A percentile compares a stretch with the other conserved stretches of the same genome.
Conservation (phyloP, 2,113 vertebrate genomes). For the Oreotragus oreotragus region DNA sequence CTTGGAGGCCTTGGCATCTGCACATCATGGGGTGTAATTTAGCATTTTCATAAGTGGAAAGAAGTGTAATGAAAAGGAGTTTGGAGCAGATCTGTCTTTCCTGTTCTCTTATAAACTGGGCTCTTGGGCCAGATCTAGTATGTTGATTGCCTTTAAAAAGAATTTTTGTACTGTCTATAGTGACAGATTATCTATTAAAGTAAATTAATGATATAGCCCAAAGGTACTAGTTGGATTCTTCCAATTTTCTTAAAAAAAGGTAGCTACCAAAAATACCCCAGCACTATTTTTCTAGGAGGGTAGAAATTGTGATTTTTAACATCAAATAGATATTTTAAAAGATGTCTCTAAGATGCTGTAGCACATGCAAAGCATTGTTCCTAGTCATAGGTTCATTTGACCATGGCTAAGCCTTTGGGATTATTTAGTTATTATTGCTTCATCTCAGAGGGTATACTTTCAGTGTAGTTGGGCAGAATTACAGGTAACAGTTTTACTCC, state of each 20-base stretch:
- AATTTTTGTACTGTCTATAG: not conserved
- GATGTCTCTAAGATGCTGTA: not conserved
- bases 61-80: not conserved
- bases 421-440: not conserved
- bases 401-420: not conserved
- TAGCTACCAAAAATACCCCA: not conserved
- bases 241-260: conserved; percentile 10
- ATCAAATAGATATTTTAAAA: not conserved
- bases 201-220: conserved; percentile 5
- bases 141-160: not conserved
- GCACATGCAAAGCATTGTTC: not conserved
- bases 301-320: not conserved
- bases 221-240: not conserved
- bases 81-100: not conserved
- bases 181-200: not conserved
- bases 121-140: not conserved
- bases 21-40: not conserved
- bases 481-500: conserved; percentile 50
- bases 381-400: not conserved
- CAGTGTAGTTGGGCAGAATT: conserved; percentile 27
- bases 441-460: conserved; percentile 13
- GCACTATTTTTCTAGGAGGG: not conserved
- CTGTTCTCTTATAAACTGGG: not conserved
- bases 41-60: not conserved
- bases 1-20: not conserved